Evolutionary conservation across 1,140 invertebrate species (phyloP), one percentile per base, ranked within the genome.

Genomic region (Calliphora vicina): DNA sequence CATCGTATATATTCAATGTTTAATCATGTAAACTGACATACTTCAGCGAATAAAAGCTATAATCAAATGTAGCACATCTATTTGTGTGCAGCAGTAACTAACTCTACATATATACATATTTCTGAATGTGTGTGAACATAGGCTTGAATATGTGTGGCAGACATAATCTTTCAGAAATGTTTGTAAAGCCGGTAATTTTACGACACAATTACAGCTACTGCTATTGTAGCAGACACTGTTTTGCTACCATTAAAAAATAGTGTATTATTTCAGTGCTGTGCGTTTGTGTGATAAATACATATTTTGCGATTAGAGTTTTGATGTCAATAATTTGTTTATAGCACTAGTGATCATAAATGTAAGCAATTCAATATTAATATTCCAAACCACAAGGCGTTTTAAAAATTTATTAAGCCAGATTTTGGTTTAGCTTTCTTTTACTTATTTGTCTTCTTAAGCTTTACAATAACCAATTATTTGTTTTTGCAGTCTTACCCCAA

Each of bases 401-500:
- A n/a, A 3, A 17, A 61, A 61, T 61, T 61, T 15, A 17, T 1
- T 61, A 8, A 57, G 9, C 17, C 50, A 17, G 13, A 61, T 17
- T 1, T 61, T 17, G n/a, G n/a, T n/a, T n/a, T n/a, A n/a, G n/a
- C n/a, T 25, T 67, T 67, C n/a, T 67, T 67, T 8, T 23, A 61
- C 50, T 61, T 61, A n/a, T 0, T 17, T 1, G 4, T 61, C 4
- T 23, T 23, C n/a, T 23, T 23, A 23, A 67, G 20, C 1, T 67
- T 67, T 67, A 23, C 23, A 23, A 0, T 67, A 25, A 23, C 0
- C 1, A 5, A 23, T 67, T 1, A n/a, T 82, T 84, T 78, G 73
- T 78, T 81, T 42, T 73, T 80, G 12, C 80, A 92, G 92, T 87
- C 91, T 15, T 91, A 92, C 81, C 91, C 91, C 82, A 92, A 91